phyloP scores from a whole-genome alignment of 2,113 vertebrate species.

The Micronisus gabar region DNA sequence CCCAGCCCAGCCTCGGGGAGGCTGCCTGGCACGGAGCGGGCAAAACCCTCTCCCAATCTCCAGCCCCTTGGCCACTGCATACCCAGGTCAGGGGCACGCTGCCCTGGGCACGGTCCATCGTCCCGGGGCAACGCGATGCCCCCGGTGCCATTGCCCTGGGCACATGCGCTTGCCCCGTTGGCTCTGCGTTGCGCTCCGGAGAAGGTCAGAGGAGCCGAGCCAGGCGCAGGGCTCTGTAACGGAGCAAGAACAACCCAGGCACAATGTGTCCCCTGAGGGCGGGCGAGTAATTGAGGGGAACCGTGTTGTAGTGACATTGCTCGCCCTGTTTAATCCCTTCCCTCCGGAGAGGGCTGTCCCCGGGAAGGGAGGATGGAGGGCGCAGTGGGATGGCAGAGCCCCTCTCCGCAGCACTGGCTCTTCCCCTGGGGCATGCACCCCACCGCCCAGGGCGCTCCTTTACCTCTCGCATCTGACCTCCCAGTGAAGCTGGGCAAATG shows the following conservation, averaged over 20 bases:
- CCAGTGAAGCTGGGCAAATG: not conserved
- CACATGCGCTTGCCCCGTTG: accelerated
- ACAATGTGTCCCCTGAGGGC: not conserved
- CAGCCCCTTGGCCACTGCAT: not conserved
- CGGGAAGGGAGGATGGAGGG: not conserved
- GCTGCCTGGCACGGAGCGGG: accelerated
- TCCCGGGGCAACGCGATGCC: accelerated
- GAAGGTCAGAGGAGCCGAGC: not conserved
- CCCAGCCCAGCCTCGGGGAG: accelerated
- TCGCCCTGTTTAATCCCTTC: not conserved
- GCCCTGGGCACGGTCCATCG: accelerated
- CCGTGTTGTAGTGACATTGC: not conserved
- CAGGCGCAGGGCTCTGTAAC: accelerated
- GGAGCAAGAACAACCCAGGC: not conserved
- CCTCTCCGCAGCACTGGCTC: not conserved
- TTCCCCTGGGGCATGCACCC: no score
- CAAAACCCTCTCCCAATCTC: not conserved
- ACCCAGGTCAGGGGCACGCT: not conserved
- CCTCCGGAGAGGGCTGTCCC: not conserved
- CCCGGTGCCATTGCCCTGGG: accelerated
- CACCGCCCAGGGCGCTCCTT: not conserved
- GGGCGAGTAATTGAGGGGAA: not conserved
- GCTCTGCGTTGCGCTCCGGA: not conserved
- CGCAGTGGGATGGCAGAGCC: not conserved
- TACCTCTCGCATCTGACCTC: not conserved